Percentiles rank a stretch among this genome's conserved stretches.
Conservation (phyloP, 2,797 vertebrate species). For the Syngnathus acus region DNA sequence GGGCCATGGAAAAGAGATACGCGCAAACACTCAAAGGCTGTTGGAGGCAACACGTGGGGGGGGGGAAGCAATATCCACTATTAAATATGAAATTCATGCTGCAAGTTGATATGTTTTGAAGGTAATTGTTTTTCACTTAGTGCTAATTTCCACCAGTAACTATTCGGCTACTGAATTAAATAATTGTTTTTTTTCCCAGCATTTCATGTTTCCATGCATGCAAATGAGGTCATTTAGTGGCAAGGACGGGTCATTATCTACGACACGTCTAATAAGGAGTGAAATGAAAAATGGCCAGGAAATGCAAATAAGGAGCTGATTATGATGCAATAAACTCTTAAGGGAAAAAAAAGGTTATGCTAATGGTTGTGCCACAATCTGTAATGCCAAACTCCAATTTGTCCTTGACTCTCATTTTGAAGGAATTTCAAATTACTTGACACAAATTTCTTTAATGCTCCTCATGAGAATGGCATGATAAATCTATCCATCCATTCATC, state of each 20-base stretch:
- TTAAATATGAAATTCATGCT: conserved; percentile 4
- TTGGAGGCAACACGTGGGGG: neutral
- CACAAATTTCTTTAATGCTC: neutral
- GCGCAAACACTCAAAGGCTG: neutral
- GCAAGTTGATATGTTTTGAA: conserved; percentile 3
- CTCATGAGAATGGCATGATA: neutral
- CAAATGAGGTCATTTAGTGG: conserved; percentile 15
- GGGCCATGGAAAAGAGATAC: neutral
- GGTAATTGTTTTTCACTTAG: conserved; percentile 8
- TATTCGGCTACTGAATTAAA: conserved; percentile 4
- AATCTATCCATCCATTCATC: too few relatives aligned
- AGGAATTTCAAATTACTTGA: neutral
- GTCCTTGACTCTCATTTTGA: conserved; percentile 6
- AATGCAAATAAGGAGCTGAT: conserved; percentile 29
- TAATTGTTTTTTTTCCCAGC: neutral
- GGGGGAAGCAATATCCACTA: neutral
- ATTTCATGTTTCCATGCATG: conserved; percentile 12
- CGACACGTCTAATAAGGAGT: conserved; percentile 13
- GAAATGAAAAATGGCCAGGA: conserved; percentile 24
- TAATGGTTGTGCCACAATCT: conserved; percentile 4
- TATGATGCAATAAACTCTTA: conserved; percentile 12
- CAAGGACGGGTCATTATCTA: conserved; percentile 30
- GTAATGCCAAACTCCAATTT: conserved; percentile 17
- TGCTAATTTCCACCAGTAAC: conserved; percentile 7
- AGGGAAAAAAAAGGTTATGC: neutral